Conservation (phyloP, 2,113 vertebrate genomes). For the Peromyscus polionotus region DNA sequence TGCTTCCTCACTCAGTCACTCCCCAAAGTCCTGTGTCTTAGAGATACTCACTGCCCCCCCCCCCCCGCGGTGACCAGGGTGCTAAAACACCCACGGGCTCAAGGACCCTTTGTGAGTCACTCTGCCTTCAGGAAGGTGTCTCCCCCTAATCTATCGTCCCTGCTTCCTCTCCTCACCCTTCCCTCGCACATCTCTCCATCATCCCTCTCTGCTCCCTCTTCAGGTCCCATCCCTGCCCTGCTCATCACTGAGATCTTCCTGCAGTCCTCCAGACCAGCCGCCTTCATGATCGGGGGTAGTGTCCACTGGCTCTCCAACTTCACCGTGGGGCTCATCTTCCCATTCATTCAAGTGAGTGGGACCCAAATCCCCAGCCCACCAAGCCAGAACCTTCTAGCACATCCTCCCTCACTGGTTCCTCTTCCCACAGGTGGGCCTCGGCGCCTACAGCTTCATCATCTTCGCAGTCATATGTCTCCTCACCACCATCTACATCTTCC, state of each 20-base stretch:
- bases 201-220: neutral
- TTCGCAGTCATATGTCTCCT: conserved; percentile 91
- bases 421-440: conserved; percentile 89
- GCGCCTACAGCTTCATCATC: conserved; percentile 93
- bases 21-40: accelerated
- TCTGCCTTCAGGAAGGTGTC: no score
- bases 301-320: conserved; percentile 98
- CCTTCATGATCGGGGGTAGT: conserved; percentile 95
- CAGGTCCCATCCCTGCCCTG: conserved; percentile 93
- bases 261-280: conserved; percentile 94
- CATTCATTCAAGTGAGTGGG: conserved; percentile 93
- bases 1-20: neutral
- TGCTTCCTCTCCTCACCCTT: neutral
- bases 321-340: conserved; percentile 93
- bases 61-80: neutral
- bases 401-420: neutral
- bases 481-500: conserved; percentile 91
- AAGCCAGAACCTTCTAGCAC: neutral
- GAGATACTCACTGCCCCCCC: accelerated
- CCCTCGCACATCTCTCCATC: neutral
- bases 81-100: neutral
- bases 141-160: neutral
- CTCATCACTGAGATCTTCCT: conserved; percentile 96
- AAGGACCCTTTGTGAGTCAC: neutral
- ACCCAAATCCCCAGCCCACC: accelerated